phyloP scores from a whole-genome alignment of 2,888 invertebrate genomes.

The Pterostichus madidus region DNA sequence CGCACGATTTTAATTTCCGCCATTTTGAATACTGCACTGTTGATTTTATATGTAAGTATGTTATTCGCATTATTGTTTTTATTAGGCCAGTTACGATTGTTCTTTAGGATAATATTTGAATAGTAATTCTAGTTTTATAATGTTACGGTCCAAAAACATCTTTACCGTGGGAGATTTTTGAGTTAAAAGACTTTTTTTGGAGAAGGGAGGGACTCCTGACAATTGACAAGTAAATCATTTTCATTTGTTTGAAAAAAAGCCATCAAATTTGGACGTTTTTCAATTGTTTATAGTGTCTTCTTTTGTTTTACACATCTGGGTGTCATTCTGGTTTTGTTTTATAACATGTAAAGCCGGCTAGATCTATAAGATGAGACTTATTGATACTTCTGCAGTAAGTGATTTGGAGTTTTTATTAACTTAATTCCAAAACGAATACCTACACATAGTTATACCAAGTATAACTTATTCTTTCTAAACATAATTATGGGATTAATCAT shows the following conservation, averaged over 20 bases:
- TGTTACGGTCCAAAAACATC: constrained; percentile 35
- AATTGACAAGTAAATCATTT: constrained; percentile 64
- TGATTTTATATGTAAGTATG: constrained; percentile 67
- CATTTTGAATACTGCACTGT: constrained; percentile 65
- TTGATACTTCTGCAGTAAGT: constrained; percentile 62
- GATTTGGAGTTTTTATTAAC: constrained; percentile 42
- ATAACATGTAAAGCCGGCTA: neutral
- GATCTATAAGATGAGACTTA: constrained; percentile 47
- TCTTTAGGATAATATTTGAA: constrained; percentile 51
- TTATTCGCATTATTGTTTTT: constrained; percentile 66
- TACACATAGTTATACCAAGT: constrained; percentile 12
- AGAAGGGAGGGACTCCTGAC: constrained; percentile 64
- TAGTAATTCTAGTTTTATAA: constrained; percentile 41
- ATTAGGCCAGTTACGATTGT: constrained; percentile 58
- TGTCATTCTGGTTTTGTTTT: neutral
- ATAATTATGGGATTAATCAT: neutral
- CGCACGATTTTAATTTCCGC: constrained; percentile 63
- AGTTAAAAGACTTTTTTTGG: constrained; percentile 58
- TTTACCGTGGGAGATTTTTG: constrained; percentile 45
- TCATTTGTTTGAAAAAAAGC: constrained; percentile 53
- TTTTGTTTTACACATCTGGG: constrained; percentile 20
- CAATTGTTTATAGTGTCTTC: constrained; percentile 24
- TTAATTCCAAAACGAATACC: constrained; percentile 21
- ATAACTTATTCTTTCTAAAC: neutral
- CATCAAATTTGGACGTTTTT: constrained; percentile 42